Conservation (phyloP, 2,113 vertebrate genomes). For the Phocoena phocoena region DNA sequence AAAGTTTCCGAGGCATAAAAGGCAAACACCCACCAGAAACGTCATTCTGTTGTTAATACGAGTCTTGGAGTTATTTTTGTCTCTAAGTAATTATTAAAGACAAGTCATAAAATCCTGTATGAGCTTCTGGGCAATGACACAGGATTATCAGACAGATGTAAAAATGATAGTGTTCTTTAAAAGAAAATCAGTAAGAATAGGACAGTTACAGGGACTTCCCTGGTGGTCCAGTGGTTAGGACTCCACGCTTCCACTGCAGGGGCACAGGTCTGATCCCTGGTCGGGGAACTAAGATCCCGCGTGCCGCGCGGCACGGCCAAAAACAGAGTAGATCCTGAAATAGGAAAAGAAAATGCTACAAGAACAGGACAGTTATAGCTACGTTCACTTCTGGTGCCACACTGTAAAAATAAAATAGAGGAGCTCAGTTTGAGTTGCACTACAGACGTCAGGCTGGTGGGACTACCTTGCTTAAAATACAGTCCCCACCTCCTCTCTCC, state of each 20-base stretch:
- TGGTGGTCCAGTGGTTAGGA: no score
- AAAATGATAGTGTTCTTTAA: background rate
- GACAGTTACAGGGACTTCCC: no score
- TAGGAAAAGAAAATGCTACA: no score
- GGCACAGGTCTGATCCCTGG: no score
- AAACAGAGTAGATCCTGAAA: no score
- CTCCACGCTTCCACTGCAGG: no score
- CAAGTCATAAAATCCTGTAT: background rate
- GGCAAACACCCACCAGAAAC: background rate
- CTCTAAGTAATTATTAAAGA: background rate
- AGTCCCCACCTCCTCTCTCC: background rate
- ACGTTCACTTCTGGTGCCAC: no score
- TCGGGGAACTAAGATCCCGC: no score
- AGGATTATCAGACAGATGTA: background rate
- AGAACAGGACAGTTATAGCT: no score
- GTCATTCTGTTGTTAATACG: background rate
- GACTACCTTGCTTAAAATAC: background rate
- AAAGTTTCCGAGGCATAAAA: accelerated
- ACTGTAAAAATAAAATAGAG: no score
- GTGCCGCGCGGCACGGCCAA: no score
- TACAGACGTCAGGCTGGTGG: background rate
- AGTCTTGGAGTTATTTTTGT: background rate
- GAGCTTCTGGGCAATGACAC: background rate
- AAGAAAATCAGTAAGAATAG: background rate
- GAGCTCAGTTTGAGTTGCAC: background rate